These are phyloP conservation scores for Ophiothrix spiculata DNA, from an alignment of 35 echinoderm and acorn worm genomes.

Conservation along the genomic window DNA sequence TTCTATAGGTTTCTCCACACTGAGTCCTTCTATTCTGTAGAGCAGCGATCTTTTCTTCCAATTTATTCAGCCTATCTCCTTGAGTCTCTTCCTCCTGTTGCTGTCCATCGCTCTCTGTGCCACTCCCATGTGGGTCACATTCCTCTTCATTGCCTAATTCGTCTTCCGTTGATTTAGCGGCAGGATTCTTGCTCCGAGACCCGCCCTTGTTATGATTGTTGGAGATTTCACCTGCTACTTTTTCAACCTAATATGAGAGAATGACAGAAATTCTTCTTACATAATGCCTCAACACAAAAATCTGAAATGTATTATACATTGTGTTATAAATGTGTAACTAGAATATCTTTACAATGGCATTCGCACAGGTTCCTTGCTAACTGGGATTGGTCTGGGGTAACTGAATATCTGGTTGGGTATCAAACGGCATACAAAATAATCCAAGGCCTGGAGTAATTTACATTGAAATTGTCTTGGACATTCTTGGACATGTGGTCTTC, in stretches of 20 bases:
- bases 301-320: background rate
- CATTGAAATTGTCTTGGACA: too few relatives aligned
- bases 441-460: too few relatives aligned
- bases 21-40: conserved; percentile 48
- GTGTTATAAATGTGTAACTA: too few relatives aligned
- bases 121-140: conserved; percentile 56
- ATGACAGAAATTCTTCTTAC: background rate
- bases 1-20: conserved; percentile 51
- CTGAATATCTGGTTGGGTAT: too few relatives aligned
- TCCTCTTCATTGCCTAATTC: conserved; percentile 24
- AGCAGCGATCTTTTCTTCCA: conserved; percentile 50
- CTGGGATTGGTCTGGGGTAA: too few relatives aligned
- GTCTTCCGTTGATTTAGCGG: background rate
- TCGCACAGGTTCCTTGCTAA: too few relatives aligned
- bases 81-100: conserved; percentile 35
- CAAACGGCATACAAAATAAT: too few relatives aligned
- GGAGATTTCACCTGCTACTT: background rate
- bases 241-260: background rate
- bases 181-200: background rate
- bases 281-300: background rate
- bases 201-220: background rate
- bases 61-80: conserved; percentile 4
- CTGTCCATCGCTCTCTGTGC: conserved; percentile 92
- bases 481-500: too few relatives aligned
- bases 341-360: too few relatives aligned